Base-by-base conservation (phyloP, 2,113 vertebrate species). In the Melanerpes formicivorus region DNA sequence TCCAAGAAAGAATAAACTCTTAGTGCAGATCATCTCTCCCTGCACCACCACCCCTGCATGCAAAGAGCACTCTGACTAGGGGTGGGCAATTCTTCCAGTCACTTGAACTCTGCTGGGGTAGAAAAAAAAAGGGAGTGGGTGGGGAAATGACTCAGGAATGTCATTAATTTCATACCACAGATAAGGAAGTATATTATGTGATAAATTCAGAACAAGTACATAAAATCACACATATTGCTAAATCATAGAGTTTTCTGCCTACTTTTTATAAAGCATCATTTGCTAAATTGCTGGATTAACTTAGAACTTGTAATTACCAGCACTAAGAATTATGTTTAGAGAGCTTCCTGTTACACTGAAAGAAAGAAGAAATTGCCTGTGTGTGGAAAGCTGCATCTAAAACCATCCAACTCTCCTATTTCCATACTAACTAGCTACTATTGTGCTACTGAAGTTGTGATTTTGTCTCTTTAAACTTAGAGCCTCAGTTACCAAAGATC, bases 31-130 rank as follows among this genome's bases (percentile, higher is more conserved):
- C 11, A 30, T 5, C 18, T 54, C 21, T 30, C 10, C 10, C 23
- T 58, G 50, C 32, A 79, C 21, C 18, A 63, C 18, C 63, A 46
- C 2, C 16, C 10, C 30, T 7, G 4, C 22, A 54, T 0, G 2
- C n/a, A 55, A 67, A 71, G 7, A 56, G 8, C 27, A 19, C 19
- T 75, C 42, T 48, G 50, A 23, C 3, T 3, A 46, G 6, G 7
- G 5, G 9, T 15, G 5, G 25, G 32, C 30, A 93, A 52, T 30
- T 78, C 64, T 59, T 42, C 46, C 42, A 48, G 22, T 29, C 50
- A 50, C 19, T 84, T 71, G 27, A 80, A 67, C 17, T 12, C 64
- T 2, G 10, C 9, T 30, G 18, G 25, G 15, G 12, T 7, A 19
- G n/a, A 3, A 6, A 76, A 77, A 70, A 46, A 50, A 52, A 23